Conservation (phyloP, 2,113 vertebrate genomes). For the Sigmodon hispidus region DNA sequence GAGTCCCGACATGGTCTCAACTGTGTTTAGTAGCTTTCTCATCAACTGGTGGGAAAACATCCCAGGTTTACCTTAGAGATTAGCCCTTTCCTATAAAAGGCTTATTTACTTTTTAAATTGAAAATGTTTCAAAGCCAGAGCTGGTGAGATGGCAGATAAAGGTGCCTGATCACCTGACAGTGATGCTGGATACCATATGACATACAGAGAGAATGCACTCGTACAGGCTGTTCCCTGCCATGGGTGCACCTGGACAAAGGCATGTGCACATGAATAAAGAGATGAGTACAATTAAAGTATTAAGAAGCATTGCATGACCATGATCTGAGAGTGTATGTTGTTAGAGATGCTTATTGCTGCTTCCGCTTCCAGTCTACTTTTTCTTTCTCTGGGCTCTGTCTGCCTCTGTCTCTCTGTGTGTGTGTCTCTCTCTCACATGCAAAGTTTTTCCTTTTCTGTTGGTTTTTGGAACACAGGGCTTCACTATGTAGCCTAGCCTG, state of each 20-base stretch:
- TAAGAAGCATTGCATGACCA: neutral
- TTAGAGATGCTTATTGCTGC: neutral
- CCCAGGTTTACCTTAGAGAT: neutral
- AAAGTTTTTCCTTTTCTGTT: neutral
- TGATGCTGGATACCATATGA: neutral
- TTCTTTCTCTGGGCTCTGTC: neutral
- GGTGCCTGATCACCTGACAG: neutral
- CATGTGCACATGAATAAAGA: neutral
- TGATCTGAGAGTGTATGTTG: neutral
- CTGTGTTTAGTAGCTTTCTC: conserved; percentile 23
- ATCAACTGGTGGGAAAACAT: neutral
- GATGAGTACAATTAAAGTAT: neutral
- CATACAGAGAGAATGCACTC: neutral
- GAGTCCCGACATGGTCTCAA: neutral
- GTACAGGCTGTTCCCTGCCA: neutral
- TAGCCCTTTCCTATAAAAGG: conserved; percentile 8
- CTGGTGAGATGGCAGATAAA: neutral
- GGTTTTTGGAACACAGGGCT: neutral
- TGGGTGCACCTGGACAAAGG: neutral
- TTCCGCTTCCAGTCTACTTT: neutral
- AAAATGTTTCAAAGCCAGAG: neutral
- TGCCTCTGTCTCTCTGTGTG: neutral
- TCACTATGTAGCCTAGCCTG: neutral
- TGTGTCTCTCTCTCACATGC: neutral
- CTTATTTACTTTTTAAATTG: neutral